Evolutionary conservation across 1,140 invertebrate species (phyloP), one percentile per base, ranked within the genome.

Genomic region (Rhagoletis zephyria): DNA sequence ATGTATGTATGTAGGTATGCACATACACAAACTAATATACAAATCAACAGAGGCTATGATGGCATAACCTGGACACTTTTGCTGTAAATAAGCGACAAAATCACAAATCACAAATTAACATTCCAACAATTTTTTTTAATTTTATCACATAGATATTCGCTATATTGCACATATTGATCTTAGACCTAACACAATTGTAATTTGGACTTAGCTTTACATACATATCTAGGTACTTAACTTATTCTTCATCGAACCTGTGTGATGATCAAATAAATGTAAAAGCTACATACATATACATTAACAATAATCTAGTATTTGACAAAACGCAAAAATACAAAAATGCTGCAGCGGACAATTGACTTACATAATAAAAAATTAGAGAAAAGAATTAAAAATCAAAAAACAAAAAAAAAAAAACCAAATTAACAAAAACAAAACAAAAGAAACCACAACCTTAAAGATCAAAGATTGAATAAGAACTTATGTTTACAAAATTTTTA

Each of bases 401-500:
- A 56, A 74, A 9, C 16, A 74, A 74, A 42, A 42, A 67, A 30
- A 42, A 67, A 67, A 67, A 42, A 30, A 30, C 0, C 30, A 30
- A 30, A 30, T 30, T 30, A 30, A 45, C 14, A 16, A 1, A 74
- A 74, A 16, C 48, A 45, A 74, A 74, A 81, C 1, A 51, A 51
- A 51, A 6, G 48, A 81, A 81, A 81, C 74, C 74, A 81, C 74
- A 81, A 81, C 74, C 74, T 56, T 81, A n/a, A 81, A 81, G 74
- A 19, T 14, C 74, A 81, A 81, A 12, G 40, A 45, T 81, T 81
- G 16, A 51, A 56, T 81, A 56, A 81, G 48, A 81, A 81, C 45
- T 56, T 81, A 56, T n/a, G 48, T 4, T 4, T 63, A 63, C 4
- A 63, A 63, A 63, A 4, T 63, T 7, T 63, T 14, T 63, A 12